These are phyloP conservation scores for Gallinago jamesoni DNA, from an alignment of 2,113 vertebrate species.

Conservation along the genomic window DNA sequence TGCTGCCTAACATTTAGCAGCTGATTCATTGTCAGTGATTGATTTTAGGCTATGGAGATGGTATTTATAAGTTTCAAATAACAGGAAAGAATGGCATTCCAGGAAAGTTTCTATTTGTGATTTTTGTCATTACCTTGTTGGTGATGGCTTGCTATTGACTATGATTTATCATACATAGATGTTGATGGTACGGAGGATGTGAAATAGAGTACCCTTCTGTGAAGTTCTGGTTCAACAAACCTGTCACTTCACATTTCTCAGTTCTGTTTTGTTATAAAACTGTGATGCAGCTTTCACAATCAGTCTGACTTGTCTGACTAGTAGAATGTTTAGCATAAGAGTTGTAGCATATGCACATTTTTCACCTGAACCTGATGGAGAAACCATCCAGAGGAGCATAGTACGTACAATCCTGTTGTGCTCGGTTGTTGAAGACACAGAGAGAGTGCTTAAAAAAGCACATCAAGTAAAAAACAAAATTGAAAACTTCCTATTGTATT, in stretches of 20 bases:
- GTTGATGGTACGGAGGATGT: neutral
- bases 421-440: neutral
- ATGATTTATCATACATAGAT: neutral
- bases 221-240: neutral
- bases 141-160: neutral
- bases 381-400: neutral
- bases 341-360: neutral
- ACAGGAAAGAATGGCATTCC: neutral
- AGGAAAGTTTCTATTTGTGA: neutral
- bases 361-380: neutral
- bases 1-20: neutral
- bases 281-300: fast-evolving
- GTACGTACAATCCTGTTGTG: neutral
- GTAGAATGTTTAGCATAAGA: neutral
- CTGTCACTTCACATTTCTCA: neutral
- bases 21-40: neutral
- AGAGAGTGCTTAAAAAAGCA: neutral
- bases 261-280: neutral
- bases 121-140: neutral
- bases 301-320: neutral
- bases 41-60: neutral
- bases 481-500: neutral
- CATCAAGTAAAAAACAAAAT: neutral
- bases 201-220: neutral
- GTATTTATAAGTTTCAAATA: neutral